Evolutionary conservation across 92 coral and sea anemone species (phyloP), one percentile per base, ranked within the genome.

Genomic region (Virgularia gustaviana): DNA sequence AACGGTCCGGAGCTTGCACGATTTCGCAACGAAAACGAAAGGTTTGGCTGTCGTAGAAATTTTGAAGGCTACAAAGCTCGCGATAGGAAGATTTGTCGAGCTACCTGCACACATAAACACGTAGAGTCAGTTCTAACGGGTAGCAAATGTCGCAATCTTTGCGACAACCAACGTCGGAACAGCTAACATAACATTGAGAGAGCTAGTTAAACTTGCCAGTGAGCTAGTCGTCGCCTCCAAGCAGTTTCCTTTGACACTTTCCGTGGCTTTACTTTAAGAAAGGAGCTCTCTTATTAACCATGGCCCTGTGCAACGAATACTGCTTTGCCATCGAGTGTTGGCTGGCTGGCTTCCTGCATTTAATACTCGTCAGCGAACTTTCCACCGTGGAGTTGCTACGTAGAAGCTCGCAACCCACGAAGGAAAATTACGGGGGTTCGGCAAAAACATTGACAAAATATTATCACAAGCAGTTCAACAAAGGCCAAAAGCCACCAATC

Each of bases 401-500:
- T 29, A 9, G 49, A 24, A 47, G 34, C 20, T 45, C 32, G 30
- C 32, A 47, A 57, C 58, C 27, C 36, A 47, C 74, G 36, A 2
- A 8, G 58, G 49, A 67, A 41, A 67, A 13, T 45, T 67, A 27
- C 47, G 74, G 37, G 38, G 53, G 25, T 43, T 37, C 28, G 13
- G 52, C 15, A 31, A 67, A 67, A 45, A 42, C 23, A 45, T 24
- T 42, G 15, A 32, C 18, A 15, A 39, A 38, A 20, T 42, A 30
- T 49, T 67, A 27, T 18, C n/a, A 67, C 59, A 67, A n/a, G 13
- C 6, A 47, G 32, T 51, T 45, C 53, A 31, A 42, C 18, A 29
- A 53, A 67, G 36, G 74, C 53, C 74, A 45, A 28, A 53, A 45
- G 45, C 44, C 23, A 36, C 74, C 74, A 67, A 67, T 67, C 59